Evolutionary conservation across 1,140 invertebrate species (phyloP).

Genomic region (Magallana angulata): DNA sequence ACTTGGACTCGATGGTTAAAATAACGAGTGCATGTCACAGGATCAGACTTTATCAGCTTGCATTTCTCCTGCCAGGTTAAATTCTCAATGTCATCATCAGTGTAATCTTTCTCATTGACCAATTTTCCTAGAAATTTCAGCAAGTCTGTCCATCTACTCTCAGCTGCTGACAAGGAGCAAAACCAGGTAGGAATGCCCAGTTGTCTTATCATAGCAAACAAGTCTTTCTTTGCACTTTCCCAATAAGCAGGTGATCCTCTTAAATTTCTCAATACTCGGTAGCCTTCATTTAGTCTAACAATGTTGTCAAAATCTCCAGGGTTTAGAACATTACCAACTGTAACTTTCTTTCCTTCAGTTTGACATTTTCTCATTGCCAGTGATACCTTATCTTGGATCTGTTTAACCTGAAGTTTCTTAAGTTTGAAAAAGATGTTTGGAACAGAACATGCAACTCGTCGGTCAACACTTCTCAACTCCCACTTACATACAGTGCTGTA

Average conservation of each 20-base stretch:
- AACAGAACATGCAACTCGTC: conserved; percentile 44
- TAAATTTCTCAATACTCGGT: conserved; percentile 47
- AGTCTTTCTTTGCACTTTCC: conserved; percentile 51
- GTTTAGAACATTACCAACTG: conserved; percentile 30
- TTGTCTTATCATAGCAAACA: conserved; percentile 61
- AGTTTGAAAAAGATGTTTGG: conserved; percentile 32
- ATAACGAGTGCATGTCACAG: conserved; percentile 48
- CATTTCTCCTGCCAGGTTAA: conserved; percentile 41
- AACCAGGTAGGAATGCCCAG: conserved; percentile 55
- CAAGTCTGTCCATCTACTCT: conserved; percentile 51
- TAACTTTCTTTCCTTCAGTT: conserved; percentile 36
- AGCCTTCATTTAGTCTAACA: conserved; percentile 52
- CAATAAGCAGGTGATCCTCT: conserved; percentile 54
- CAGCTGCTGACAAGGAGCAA: conserved; percentile 50
- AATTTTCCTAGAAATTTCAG: conserved; percentile 52
- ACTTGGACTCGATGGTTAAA: conserved; percentile 45
- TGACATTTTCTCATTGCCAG: conserved; percentile 48
- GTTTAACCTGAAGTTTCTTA: conserved; percentile 50
- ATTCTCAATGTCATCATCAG: conserved; percentile 36
- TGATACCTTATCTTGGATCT: conserved; percentile 44
- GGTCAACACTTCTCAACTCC: conserved; percentile 47
- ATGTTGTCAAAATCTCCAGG: conserved; percentile 33
- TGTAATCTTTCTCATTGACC: background rate
- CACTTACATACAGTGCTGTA: conserved; percentile 54
- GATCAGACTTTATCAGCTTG: conserved; percentile 41